Percentiles rank a stretch among this genome's conserved stretches.
These are phyloP conservation scores for Spatulosminthurus flaviceps DNA, from an alignment of 2,888 invertebrate genomes.

Conservation along the genomic window DNA sequence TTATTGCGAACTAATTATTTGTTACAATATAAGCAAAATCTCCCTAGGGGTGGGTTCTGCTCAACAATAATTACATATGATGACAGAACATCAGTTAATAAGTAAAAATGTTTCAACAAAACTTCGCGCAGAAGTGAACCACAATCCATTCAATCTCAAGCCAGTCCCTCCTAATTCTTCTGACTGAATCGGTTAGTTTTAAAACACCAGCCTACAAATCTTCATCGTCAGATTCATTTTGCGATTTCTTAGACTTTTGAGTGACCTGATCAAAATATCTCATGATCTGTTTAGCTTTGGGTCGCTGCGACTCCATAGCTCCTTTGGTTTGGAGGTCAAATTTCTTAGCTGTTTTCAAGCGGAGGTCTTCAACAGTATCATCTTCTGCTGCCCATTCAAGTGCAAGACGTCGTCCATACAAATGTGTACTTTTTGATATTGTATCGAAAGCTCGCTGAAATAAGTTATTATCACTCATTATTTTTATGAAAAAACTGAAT, in stretches of 20 bases:
- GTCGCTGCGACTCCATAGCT: conserved; percentile 23
- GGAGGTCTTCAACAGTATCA: conserved; percentile 80
- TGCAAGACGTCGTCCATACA: conserved; percentile 93
- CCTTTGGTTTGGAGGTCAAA: conserved; percentile 65
- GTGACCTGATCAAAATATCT: conserved; percentile 52
- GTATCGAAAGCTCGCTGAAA: conserved; percentile 88
- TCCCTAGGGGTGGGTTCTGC: too few relatives aligned
- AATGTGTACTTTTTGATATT: conserved; percentile 94
- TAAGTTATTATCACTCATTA: too few relatives aligned
- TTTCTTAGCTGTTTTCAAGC: conserved; percentile 84
- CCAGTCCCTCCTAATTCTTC: too few relatives aligned
- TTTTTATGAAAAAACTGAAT: too few relatives aligned
- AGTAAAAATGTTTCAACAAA: too few relatives aligned
- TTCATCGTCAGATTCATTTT: conserved; percentile 38
- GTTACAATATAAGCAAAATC: too few relatives aligned
- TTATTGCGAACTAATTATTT: too few relatives aligned
- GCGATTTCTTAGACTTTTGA: conserved; percentile 1
- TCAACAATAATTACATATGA: too few relatives aligned
- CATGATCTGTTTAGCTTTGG: conserved; percentile 54
- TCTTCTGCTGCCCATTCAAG: conserved; percentile 91
- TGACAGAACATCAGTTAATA: too few relatives aligned
- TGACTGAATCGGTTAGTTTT: neutral
- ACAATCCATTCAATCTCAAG: too few relatives aligned
- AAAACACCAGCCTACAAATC: conserved; percentile 45
- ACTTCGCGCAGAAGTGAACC: too few relatives aligned